Conservation (phyloP, 1,140 invertebrate genomes). For the Reticulitermes speratus region DNA sequence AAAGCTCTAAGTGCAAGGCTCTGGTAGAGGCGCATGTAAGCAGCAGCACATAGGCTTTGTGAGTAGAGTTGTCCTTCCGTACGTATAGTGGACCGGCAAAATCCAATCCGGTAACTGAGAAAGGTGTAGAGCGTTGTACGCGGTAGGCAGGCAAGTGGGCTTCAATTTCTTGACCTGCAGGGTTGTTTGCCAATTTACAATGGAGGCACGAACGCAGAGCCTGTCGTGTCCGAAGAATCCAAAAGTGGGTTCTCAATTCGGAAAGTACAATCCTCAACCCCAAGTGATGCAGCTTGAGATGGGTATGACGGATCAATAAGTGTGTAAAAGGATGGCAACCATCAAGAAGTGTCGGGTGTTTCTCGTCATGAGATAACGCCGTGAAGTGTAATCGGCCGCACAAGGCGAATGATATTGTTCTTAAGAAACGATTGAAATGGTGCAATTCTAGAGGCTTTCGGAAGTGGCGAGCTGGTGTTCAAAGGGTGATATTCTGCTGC, state of each 20-base stretch:
- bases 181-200: not conserved
- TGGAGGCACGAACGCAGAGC: not conserved
- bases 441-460: not conserved
- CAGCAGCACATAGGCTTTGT: not conserved
- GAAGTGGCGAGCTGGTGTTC: not conserved
- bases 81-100: not conserved
- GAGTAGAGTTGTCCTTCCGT: no score
- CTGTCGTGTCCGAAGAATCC: not conserved
- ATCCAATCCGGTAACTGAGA: not conserved
- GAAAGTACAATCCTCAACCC: not conserved
- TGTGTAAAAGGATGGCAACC: not conserved
- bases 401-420: not conserved
- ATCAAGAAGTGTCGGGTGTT: not conserved
- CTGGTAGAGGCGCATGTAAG: not conserved
- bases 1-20: not conserved
- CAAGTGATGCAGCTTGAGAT: not conserved
- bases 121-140: not conserved
- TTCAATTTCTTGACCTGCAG: not conserved
- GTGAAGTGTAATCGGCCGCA: not conserved
- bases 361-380: not conserved
- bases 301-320: not conserved
- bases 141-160: not conserved
- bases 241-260: no score
- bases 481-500: not conserved
- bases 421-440: not conserved